These are phyloP conservation scores for Orchesellides sinensis DNA, from an alignment of 2,888 invertebrate species.

Conservation along the genomic window DNA sequence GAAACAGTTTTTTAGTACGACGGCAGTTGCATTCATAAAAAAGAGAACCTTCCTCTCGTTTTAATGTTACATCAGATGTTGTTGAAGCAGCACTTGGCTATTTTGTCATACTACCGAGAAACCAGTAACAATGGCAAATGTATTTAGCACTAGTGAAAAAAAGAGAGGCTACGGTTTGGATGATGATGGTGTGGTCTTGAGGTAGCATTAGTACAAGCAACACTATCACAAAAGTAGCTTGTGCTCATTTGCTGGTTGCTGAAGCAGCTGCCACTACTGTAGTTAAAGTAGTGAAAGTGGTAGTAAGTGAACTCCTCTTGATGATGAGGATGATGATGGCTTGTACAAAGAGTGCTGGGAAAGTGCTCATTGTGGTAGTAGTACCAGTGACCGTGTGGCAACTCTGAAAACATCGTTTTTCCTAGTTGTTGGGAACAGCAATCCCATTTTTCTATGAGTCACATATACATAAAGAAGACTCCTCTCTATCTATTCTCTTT, in stretches of 20 bases:
- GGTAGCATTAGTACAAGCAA: slow-evolving; percentile 20
- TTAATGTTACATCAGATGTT: slow-evolving; percentile 16
- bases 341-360: slow-evolving; percentile 1
- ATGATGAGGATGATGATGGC: slow-evolving; percentile 48
- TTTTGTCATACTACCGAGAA: not conserved
- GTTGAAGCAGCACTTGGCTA: slow-evolving; percentile 12
- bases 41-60: not conserved
- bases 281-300: slow-evolving; percentile 34
- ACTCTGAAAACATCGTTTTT: slow-evolving; percentile 44
- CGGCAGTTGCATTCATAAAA: slow-evolving; percentile 4
- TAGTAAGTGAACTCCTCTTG: slow-evolving; percentile 53
- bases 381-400: slow-evolving; percentile 55
- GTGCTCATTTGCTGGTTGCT: slow-evolving; percentile 2
- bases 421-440: slow-evolving; percentile 46
- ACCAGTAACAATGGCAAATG: not conserved
- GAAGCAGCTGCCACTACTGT: slow-evolving; percentile 45
- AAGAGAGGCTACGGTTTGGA: not conserved
- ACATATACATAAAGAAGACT: slow-evolving; percentile 9
- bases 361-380: slow-evolving; percentile 22
- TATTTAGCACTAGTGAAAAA: not conserved
- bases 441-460: slow-evolving; percentile 63
- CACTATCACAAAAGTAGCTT: slow-evolving; percentile 9
- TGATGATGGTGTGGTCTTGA: slow-evolving; percentile 25
- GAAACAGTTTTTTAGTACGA: not conserved
- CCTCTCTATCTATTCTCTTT: not conserved